Percentiles rank a stretch among this genome's conserved stretches.
These are phyloP conservation scores for Hippopotamyrus pictus DNA, from an alignment of 2,797 vertebrate genomes.

Conservation along the genomic window DNA sequence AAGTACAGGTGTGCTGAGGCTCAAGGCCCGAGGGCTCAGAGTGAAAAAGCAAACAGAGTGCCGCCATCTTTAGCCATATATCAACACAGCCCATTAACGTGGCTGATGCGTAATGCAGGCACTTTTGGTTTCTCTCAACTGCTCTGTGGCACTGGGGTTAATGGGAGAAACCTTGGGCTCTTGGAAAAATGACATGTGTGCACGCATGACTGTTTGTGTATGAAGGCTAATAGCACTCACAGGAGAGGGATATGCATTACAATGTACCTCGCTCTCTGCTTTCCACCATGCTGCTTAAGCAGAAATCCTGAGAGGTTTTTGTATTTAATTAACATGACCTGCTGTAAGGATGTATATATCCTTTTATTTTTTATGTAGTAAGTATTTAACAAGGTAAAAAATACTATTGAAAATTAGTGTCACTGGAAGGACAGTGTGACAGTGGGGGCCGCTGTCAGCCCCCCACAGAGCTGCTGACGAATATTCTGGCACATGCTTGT, in stretches of 20 bases:
- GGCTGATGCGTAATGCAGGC: background rate
- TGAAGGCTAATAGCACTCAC: constrained; percentile 13
- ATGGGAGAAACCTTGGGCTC: background rate
- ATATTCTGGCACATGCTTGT: constrained; percentile 17
- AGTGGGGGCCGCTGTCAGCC: background rate
- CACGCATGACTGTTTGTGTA: constrained; percentile 29
- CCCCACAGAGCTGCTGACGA: background rate
- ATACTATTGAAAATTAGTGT: background rate
- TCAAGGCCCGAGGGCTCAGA: background rate
- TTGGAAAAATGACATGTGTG: background rate
- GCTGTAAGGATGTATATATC: background rate
- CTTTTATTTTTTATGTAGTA: background rate
- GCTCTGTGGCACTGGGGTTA: constrained; percentile 6
- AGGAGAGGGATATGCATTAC: background rate
- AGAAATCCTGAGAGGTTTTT: background rate
- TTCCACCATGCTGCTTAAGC: background rate
- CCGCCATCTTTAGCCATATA: background rate
- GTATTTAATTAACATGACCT: background rate
- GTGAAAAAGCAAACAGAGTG: background rate
- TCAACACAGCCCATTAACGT: background rate
- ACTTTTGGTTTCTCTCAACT: background rate
- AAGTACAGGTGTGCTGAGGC: background rate
- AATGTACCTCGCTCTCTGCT: background rate
- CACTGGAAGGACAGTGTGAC: background rate
- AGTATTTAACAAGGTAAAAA: background rate